Base-by-base conservation (phyloP, 2,797 vertebrate genomes). In the Bryconaethiops microstoma region DNA sequence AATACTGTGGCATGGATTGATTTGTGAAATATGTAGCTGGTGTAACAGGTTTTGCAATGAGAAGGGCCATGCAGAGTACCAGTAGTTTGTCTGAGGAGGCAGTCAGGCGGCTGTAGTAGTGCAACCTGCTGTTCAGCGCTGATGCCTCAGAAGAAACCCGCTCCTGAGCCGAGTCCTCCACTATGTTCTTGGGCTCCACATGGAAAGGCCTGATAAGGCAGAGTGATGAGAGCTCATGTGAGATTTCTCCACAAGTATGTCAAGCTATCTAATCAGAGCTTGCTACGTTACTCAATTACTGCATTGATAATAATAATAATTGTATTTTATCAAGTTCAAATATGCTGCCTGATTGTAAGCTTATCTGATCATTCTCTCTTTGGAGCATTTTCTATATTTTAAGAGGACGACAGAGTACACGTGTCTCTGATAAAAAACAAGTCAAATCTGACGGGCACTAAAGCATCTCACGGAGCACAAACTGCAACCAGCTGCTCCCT, bases 121-220 rank as follows among this genome's bases (percentile, higher is more conserved):
- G 96, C 82, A 99, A 94, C 88, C 97, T 90, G 88, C 97, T 99
- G 92, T 95, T 97, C 89, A 99, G 94, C 62, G 95, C 95, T 25
- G 97, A 94, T 13, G 97, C 98, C 86, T 97, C 94, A 0, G 95
- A 94, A 1, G 96, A 96, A 69, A 98, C 95, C 83, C 94, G 93
- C 75, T 96, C 96, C 86, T 88, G 87, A 1, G 83, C 87, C 8
- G 87, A 91, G 69, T 94, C 88, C 48, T 82, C 91, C 14, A 95
- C 93, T 48, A 99, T 96, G 88, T 97, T 96, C 83, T 92, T 94
- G 25, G 95, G 97, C 85, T 98, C 97, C 79, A 99, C 95, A 2
- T 96, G 92, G 89, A 99, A 99, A 29, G 98, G 97, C 85, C 97
- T 99, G 85, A 13, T 48, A 89, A 77, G 4, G 42, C 72, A 71